Evolutionary conservation across 1,140 invertebrate genomes (phyloP).

Genomic region (Meloidogyne exigua): DNA sequence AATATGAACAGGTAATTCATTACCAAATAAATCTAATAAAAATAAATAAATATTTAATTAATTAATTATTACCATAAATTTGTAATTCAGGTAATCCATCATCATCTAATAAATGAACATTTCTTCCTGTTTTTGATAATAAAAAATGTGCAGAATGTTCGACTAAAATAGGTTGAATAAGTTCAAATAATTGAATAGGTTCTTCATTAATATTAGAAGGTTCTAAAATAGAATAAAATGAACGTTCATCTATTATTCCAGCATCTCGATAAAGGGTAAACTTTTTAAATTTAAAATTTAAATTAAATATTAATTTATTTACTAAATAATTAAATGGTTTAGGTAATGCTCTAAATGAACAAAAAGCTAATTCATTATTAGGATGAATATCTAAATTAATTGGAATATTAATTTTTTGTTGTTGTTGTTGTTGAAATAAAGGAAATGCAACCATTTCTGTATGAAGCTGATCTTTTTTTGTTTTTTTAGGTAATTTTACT

Average conservation of each 20-base stretch:
- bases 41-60: conserved; percentile 7
- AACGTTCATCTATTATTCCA: conserved; percentile 31
- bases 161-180: conserved; percentile 44
- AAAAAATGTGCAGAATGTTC: conserved; percentile 39
- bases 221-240: conserved; percentile 25
- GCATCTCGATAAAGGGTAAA: conserved; percentile 32
- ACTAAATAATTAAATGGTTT: background rate
- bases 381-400: background rate
- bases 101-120: conserved; percentile 31
- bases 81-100: conserved; percentile 46
- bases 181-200: conserved; percentile 29
- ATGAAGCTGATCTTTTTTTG: conserved; percentile 11
- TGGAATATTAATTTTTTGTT: conserved; percentile 1
- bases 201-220: conserved; percentile 19
- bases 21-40: conserved; percentile 41
- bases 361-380: background rate
- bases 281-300: background rate
- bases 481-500: background rate
- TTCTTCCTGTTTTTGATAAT: conserved; percentile 49
- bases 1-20: conserved; percentile 32
- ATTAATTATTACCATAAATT: conserved; percentile 46
- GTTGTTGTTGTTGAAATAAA: background rate
- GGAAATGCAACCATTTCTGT: background rate
- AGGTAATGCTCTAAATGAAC: background rate
- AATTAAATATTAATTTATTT: background rate